Conservation (phyloP, 2,113 vertebrate species). For the Podarcis raffonei region DNA sequence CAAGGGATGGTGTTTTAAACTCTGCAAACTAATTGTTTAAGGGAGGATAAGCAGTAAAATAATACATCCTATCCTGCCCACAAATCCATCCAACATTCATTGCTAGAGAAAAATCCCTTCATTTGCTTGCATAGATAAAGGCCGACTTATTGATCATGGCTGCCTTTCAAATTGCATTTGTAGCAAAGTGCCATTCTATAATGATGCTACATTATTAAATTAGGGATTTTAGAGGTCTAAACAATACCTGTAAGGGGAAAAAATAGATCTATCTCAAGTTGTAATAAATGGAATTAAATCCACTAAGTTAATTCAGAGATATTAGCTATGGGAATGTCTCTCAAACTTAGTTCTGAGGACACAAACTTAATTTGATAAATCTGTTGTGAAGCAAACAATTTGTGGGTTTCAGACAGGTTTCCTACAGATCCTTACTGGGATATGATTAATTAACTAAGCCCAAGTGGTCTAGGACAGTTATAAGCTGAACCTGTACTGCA, state of each 20-base stretch:
- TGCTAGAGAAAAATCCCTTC: constrained; percentile 20
- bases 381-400: not conserved
- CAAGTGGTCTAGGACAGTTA: constrained; percentile 49
- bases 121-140: constrained; percentile 52
- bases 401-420: not conserved
- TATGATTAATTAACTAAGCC: constrained; percentile 52
- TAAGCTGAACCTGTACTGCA: constrained; percentile 44
- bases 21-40: too few species aligned
- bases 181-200: not conserved
- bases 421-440: constrained; percentile 35
- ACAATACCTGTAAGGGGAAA: constrained; percentile 17
- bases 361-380: not conserved
- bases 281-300: constrained; percentile 36
- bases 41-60: too few species aligned
- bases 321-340: constrained; percentile 47
- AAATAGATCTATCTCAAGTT: constrained; percentile 42
- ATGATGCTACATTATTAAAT: constrained; percentile 29
- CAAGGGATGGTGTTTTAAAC: too few species aligned
- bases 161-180: constrained; percentile 41
- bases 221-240: constrained; percentile 30
- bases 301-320: constrained; percentile 43
- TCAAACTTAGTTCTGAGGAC: not conserved
- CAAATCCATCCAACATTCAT: too few species aligned
- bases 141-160: constrained; percentile 33
- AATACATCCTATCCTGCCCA: too few species aligned